A percentile compares a stretch with the other conserved stretches of the same genome.
Evolutionary conservation across 1,140 invertebrate genomes (phyloP).

Genomic region (Brachionus sp.): DNA sequence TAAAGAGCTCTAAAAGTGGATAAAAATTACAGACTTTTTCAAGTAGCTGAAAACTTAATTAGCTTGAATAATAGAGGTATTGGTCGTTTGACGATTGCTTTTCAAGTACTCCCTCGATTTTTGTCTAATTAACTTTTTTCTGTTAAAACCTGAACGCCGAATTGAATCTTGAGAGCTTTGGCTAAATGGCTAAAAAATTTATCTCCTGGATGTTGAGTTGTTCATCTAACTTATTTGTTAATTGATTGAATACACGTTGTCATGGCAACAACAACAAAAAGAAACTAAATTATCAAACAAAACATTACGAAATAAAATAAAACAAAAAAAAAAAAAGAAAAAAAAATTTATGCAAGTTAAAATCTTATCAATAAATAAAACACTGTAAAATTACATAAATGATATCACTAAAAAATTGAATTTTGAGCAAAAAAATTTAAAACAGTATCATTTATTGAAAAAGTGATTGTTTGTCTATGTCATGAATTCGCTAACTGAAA

Average conservation of each 20-base stretch:
- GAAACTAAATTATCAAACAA: background rate
- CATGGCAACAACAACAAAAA: background rate
- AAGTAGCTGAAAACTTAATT: constrained; percentile 17
- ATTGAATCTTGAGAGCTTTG: background rate
- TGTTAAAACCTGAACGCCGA: background rate
- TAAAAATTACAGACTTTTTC: background rate
- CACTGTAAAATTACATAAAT: background rate
- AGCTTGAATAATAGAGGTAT: background rate
- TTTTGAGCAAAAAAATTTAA: background rate
- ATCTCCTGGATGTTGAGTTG: background rate
- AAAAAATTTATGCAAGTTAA: background rate
- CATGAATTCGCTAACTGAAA: background rate
- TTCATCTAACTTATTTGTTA: too few species aligned
- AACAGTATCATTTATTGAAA: background rate
- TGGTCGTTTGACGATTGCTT: background rate
- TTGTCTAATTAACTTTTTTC: constrained; percentile 17
- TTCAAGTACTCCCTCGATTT: constrained; percentile 2
- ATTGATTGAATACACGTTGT: background rate
- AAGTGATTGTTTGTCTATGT: background rate
- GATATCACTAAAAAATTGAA: background rate
- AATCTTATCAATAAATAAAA: background rate
- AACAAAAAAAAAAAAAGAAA: background rate
- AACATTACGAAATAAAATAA: background rate
- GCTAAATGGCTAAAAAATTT: background rate
- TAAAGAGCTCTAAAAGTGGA: constrained; percentile 12